phyloP scores from a whole-genome alignment of 2,113 vertebrate genomes.

The Psammodynastes pulverulentus region DNA sequence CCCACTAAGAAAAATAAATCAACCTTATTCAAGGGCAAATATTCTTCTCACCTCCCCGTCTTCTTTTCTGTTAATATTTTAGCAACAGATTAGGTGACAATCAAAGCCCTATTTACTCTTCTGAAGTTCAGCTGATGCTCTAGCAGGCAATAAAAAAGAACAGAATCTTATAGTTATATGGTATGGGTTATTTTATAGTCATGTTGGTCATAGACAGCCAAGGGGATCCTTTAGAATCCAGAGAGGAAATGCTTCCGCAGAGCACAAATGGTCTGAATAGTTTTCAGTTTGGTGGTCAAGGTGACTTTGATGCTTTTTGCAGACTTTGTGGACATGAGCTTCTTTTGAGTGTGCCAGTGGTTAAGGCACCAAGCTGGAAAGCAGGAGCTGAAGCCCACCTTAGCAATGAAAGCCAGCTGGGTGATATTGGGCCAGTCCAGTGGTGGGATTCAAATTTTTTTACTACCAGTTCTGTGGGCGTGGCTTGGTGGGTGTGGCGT shows the following conservation, averaged over 20 bases:
- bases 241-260: background rate
- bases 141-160: background rate
- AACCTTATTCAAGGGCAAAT: conserved; percentile 9
- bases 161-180: background rate
- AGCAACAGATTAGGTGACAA: conserved; percentile 1
- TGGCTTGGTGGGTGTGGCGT: too few species aligned
- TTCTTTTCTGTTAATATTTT: background rate
- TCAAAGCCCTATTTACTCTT: conserved; percentile 2
- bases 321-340: background rate
- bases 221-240: background rate
- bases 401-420: background rate
- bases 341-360: background rate
- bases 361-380: background rate
- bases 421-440: background rate
- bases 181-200: background rate
- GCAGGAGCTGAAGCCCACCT: background rate
- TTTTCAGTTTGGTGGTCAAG: background rate
- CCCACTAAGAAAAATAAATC: conserved; percentile 27
- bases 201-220: background rate
- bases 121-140: background rate
- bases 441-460: too few species aligned
- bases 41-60: too few species aligned
- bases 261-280: background rate
- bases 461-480: too few species aligned
- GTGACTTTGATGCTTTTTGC: background rate